These are phyloP conservation scores for Tigriopus californicus DNA, from an alignment of 2,888 invertebrate species.

Conservation along the genomic window DNA sequence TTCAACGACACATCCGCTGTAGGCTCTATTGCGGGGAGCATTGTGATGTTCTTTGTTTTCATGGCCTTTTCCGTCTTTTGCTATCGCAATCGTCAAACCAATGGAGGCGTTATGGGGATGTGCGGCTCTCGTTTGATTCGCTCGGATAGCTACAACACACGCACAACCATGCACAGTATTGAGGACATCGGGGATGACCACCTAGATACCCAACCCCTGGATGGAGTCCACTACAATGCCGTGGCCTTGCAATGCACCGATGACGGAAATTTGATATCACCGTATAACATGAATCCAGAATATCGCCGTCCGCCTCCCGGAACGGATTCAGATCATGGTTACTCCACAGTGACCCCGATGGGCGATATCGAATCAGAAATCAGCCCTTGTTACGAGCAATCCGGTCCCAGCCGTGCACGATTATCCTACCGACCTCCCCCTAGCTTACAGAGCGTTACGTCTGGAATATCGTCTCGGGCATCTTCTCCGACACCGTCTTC, in stretches of 20 bases:
- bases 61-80: constrained; percentile 66
- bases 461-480: constrained; percentile 1
- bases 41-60: constrained; percentile 57
- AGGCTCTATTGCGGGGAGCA: constrained; percentile 61
- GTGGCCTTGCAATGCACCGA: neutral
- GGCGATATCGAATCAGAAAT: constrained; percentile 12
- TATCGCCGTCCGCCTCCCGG: constrained; percentile 50
- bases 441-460: constrained; percentile 1
- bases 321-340: constrained; percentile 74
- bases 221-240: neutral
- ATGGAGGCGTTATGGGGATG: neutral
- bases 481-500: neutral
- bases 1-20: neutral
- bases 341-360: constrained; percentile 70
- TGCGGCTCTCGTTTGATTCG: too few relatives aligned
- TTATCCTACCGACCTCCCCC: neutral
- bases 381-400: neutral
- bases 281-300: constrained; percentile 63
- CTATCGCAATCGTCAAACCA: constrained; percentile 39
- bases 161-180: neutral
- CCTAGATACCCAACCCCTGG: neutral
- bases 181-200: neutral
- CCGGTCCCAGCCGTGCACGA: neutral
- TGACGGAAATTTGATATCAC: constrained; percentile 38
- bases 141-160: neutral